Percentiles rank a stretch among this genome's conserved stretches.
These are phyloP conservation scores for Xerus rutilus DNA, from an alignment of 2,797 vertebrate species.

Conservation along the genomic window DNA sequence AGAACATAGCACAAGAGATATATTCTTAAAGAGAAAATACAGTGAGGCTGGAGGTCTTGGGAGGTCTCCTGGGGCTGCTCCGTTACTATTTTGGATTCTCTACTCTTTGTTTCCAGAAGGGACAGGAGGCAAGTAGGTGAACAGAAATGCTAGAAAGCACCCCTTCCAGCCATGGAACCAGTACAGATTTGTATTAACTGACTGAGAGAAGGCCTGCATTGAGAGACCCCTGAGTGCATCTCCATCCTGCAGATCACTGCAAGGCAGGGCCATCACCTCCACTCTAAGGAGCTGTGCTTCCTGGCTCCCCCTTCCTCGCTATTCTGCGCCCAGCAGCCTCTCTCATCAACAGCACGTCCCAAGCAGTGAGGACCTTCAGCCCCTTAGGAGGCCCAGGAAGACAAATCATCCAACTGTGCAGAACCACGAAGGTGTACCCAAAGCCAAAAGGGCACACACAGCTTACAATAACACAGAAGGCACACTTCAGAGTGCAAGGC, in stretches of 20 bases:
- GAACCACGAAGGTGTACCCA: not conserved
- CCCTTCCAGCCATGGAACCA: fast-evolving
- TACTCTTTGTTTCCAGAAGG: not conserved
- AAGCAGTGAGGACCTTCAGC: not conserved
- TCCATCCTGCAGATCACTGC: not conserved
- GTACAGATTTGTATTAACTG: not conserved
- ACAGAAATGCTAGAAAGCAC: fast-evolving
- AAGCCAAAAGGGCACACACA: not conserved
- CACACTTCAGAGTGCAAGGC: not conserved
- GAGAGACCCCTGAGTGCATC: too few relatives aligned
- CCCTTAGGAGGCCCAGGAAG: not conserved
- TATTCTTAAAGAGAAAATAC: not conserved
- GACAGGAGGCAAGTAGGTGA: too few relatives aligned
- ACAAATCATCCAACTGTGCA: not conserved
- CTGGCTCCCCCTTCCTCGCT: not conserved
- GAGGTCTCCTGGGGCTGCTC: not conserved
- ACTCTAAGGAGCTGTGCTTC: fast-evolving
- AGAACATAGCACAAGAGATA: too few relatives aligned
- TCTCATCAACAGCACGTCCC: not conserved
- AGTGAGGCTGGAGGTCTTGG: too few relatives aligned
- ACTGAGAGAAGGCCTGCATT: too few relatives aligned
- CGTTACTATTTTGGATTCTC: not conserved
- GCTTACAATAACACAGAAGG: not conserved
- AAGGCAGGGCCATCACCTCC: not conserved
- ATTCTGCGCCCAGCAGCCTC: not conserved